Evolutionary conservation across 2,888 invertebrate genomes (phyloP).

Genomic region (Rutpela maculata): DNA sequence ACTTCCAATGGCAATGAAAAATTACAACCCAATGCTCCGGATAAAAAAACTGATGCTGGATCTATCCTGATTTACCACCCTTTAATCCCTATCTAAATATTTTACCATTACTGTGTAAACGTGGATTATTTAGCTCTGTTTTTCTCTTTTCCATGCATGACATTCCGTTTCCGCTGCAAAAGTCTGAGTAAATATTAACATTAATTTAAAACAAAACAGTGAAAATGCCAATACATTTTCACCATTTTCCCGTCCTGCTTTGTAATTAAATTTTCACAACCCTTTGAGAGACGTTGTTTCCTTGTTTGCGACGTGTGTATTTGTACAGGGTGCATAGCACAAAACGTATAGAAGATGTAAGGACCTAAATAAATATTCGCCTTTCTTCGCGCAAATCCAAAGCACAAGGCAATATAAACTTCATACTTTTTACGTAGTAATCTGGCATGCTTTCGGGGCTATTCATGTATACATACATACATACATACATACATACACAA

Average conservation of each 20-base stretch:
- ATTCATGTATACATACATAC: background rate
- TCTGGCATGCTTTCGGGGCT: background rate
- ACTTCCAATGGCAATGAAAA: background rate
- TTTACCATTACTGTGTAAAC: slow-evolving; percentile 3
- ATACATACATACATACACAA: background rate
- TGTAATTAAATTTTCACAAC: slow-evolving; percentile 39
- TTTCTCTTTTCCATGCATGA: background rate
- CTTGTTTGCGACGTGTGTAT: slow-evolving; percentile 1
- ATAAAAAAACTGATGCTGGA: slow-evolving; percentile 5
- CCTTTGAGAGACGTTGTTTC: slow-evolving; percentile 13
- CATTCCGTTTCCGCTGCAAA: slow-evolving; percentile 9
- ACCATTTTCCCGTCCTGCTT: slow-evolving; percentile 7
- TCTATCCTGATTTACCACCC: slow-evolving; percentile 6
- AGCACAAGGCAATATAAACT: background rate
- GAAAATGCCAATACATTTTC: slow-evolving; percentile 29
- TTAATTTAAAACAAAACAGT: slow-evolving; percentile 32
- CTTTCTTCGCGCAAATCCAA: slow-evolving; percentile 8
- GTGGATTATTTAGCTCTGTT: background rate
- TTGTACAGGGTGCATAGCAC: slow-evolving; percentile 22
- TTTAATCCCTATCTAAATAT: slow-evolving; percentile 2
- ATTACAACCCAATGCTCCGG: background rate
- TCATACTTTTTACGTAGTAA: background rate
- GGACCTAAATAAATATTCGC: slow-evolving; percentile 27
- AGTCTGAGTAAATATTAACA: slow-evolving; percentile 28
- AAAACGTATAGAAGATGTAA: slow-evolving; percentile 15